Evolutionary conservation across 2,113 vertebrate genomes (phyloP), one percentile per base, ranked within the genome.

Genomic region (western clawed frog (Xenopus tropicalis)): DNA sequence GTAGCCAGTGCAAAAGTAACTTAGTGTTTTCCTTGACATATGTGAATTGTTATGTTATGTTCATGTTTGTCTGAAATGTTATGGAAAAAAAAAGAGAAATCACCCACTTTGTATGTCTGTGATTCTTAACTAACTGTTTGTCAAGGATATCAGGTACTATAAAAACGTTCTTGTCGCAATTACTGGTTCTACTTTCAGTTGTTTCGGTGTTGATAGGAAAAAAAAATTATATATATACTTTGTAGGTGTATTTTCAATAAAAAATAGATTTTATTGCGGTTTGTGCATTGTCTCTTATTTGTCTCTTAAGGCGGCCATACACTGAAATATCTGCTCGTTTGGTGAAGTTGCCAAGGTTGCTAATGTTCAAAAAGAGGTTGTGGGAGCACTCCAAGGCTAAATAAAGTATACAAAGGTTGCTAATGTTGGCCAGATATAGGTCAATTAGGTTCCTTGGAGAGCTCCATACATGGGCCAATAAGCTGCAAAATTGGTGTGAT

Each of bases 161-260:
- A 87, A 83, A 81, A 83, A 79, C 77, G 80, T 81, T 81, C 80
- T 77, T 61, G 85, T 70, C 13, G 81, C 65, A 75, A 58, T 79
- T 71, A 70, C 43, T 66, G 87, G 85, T 81, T 85, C 72, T 82
- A 82, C 81, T 80, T 79, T 62, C 70, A 2, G 56, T 58, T 82
- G 80, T 77, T 82, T 70, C 83, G 83, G 79, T 70, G 77, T 82
- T 83, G 83, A 82, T 80, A 83, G 83, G 83, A 77, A 83, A 69
- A 84, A 85, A 79, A 78, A 48, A 3, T 4, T 48, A 54, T 54
- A 54, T 54, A 54, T 77, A 84, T 85, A 88, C 89, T 86, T 88
- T 90, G 89, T 92, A 92, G 90, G 84, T 86, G 88, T 88, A 88
- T 92, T 91, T 91, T 90, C 88, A 91, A 90, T 92, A 90, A 92